Conservation (phyloP, 2,113 vertebrate species). For the Cepphus grylle region DNA sequence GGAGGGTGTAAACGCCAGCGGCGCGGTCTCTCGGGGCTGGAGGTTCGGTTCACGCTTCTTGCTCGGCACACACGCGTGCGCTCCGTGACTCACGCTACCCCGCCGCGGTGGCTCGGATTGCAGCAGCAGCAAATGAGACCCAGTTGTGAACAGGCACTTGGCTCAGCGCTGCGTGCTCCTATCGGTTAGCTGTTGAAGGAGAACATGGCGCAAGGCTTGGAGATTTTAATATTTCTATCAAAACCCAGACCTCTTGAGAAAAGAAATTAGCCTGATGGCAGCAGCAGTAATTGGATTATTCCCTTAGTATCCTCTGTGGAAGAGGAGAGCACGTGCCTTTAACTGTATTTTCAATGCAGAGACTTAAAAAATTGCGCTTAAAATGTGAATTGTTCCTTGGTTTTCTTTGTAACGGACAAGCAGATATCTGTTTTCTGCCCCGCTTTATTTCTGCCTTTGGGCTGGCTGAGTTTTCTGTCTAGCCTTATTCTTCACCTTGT, state of each 20-base stretch:
- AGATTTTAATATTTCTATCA: background rate
- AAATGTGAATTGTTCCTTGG: background rate
- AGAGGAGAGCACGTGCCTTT: background rate
- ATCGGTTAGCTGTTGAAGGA: background rate
- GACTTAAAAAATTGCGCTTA: background rate
- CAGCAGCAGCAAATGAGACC: background rate
- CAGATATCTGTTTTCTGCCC: background rate
- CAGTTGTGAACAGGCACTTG: background rate
- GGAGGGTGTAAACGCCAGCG: rapidly evolving
- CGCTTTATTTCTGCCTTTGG: background rate
- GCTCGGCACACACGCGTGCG: rapidly evolving
- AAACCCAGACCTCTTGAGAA: background rate
- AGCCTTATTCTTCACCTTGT: background rate
- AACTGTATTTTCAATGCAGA: background rate
- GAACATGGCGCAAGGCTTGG: background rate
- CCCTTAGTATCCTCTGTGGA: background rate
- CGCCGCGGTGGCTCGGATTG: rapidly evolving
- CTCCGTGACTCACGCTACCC: background rate
- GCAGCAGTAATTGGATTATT: slow-evolving; percentile 24
- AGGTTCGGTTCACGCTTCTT: rapidly evolving
- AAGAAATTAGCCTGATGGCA: slow-evolving; percentile 7
- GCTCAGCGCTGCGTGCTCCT: background rate
- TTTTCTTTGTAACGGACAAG: background rate
- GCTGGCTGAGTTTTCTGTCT: background rate
- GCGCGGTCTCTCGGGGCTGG: background rate